Evolutionary conservation across 2,888 invertebrate genomes (phyloP).

Genomic region (Oxycera nigricornis): DNA sequence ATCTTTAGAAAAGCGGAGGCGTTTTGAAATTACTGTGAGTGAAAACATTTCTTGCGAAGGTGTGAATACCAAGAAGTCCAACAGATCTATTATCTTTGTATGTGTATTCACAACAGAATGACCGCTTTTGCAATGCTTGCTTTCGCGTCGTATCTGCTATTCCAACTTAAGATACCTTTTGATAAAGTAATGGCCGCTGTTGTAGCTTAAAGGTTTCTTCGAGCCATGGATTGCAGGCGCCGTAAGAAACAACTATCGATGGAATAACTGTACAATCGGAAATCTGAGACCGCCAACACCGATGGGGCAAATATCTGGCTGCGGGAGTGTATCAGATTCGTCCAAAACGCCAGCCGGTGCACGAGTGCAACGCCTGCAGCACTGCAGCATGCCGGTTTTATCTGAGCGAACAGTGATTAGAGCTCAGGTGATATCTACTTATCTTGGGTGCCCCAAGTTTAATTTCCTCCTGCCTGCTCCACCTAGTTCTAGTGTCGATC

Average conservation of each 20-base stretch:
- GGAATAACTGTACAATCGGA: background rate
- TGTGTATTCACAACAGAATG: too few species aligned
- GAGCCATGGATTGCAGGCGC: background rate
- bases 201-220: too few species aligned
- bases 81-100: too few species aligned
- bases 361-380: background rate
- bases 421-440: slow-evolving; percentile 10
- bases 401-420: background rate
- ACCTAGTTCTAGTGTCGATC: background rate
- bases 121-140: too few species aligned
- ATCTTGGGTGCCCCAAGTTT: background rate
- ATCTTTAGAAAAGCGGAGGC: too few species aligned
- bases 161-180: too few species aligned
- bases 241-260: background rate
- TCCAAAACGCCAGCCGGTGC: background rate
- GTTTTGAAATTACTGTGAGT: too few species aligned
- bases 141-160: too few species aligned
- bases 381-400: background rate
- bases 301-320: background rate
- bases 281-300: background rate
- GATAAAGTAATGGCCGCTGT: too few species aligned
- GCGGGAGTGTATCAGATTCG: background rate
- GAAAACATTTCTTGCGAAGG: too few species aligned
- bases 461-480: slow-evolving; percentile 1
- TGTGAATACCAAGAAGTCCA: too few species aligned